phyloP scores from a whole-genome alignment of 2,797 vertebrate species.

The Pagetopsis macropterus region DNA sequence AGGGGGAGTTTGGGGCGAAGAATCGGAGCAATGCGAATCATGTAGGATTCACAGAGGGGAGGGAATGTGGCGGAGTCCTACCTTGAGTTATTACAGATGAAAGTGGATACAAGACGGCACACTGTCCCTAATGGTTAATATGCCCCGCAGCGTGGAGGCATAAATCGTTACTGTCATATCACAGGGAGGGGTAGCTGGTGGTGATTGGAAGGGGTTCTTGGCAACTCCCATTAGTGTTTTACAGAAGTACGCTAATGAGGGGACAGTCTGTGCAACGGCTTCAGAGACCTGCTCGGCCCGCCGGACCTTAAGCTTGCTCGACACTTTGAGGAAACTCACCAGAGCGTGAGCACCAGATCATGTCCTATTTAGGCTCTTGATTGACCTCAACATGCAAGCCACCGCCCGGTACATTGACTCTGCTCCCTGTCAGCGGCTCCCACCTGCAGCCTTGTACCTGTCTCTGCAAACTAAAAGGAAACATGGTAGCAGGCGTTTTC shows the following conservation, averaged over 20 bases:
- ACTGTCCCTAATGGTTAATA: constrained; percentile 72
- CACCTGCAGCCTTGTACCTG: constrained; percentile 42
- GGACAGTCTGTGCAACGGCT: constrained; percentile 10
- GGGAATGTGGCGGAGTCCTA: constrained; percentile 73
- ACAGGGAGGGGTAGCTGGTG: constrained; percentile 26
- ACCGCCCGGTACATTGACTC: constrained; percentile 14
- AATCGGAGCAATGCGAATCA: constrained; percentile 49
- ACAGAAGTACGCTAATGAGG: constrained; percentile 61
- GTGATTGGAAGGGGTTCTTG: constrained; percentile 46
- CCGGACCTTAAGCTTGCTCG: constrained; percentile 39
- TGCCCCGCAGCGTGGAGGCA: constrained; percentile 56
- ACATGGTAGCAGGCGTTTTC: constrained; percentile 52
- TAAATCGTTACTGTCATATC: constrained; percentile 71
- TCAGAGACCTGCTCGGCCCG: constrained; percentile 23
- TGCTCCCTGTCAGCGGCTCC: constrained; percentile 33
- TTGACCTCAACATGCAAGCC: constrained; percentile 45
- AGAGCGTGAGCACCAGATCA: constrained; percentile 11
- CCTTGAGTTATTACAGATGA: constrained; percentile 75
- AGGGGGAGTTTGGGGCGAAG: constrained; percentile 47
- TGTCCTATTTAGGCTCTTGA: constrained; percentile 9
- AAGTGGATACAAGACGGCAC: constrained; percentile 71
- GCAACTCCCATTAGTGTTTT: constrained; percentile 66
- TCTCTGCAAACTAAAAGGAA: constrained; percentile 41
- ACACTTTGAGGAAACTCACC: constrained; percentile 22
- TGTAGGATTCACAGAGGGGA: constrained; percentile 73